Evolutionary conservation across 2,888 invertebrate genomes (phyloP).

Genomic region (Chrysodeixis includens): DNA sequence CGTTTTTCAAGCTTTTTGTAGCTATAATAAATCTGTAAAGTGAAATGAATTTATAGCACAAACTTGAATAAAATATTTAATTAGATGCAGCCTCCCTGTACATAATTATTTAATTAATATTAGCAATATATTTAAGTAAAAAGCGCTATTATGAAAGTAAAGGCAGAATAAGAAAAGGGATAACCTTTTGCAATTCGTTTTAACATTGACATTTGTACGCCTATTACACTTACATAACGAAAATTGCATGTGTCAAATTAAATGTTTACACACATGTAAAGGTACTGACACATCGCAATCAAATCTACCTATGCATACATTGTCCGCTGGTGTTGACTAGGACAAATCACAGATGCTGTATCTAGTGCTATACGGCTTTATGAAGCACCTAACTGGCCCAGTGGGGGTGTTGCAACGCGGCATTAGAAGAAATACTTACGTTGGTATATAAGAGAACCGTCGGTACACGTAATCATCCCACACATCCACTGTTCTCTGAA

Average conservation of each 20-base stretch:
- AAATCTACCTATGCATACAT: conserved; percentile 41
- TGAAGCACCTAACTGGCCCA: conserved; percentile 68
- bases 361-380: conserved; percentile 70
- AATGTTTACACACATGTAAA: conserved; percentile 68
- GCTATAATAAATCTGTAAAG: too few relatives aligned
- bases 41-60: too few relatives aligned
- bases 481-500: conserved; percentile 74
- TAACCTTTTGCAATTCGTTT: conserved; percentile 74
- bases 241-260: conserved; percentile 70
- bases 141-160: conserved; percentile 22
- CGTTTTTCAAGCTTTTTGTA: too few relatives aligned
- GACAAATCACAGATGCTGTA: conserved; percentile 65
- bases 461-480: conserved; percentile 82
- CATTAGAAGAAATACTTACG: conserved; percentile 83
- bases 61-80: too few relatives aligned
- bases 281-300: conserved; percentile 44
- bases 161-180: conserved; percentile 57
- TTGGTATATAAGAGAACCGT: conserved; percentile 83
- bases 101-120: neutral
- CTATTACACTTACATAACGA: conserved; percentile 73
- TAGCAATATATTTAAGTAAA: neutral
- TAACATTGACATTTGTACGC: conserved; percentile 81
- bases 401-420: conserved; percentile 78
- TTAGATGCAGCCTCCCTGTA: too few relatives aligned
- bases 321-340: conserved; percentile 56